Evolutionary conservation across 2,797 vertebrate species (phyloP), one percentile per base, ranked within the genome.

Genomic region (Alcedo quadribrachys): DNA sequence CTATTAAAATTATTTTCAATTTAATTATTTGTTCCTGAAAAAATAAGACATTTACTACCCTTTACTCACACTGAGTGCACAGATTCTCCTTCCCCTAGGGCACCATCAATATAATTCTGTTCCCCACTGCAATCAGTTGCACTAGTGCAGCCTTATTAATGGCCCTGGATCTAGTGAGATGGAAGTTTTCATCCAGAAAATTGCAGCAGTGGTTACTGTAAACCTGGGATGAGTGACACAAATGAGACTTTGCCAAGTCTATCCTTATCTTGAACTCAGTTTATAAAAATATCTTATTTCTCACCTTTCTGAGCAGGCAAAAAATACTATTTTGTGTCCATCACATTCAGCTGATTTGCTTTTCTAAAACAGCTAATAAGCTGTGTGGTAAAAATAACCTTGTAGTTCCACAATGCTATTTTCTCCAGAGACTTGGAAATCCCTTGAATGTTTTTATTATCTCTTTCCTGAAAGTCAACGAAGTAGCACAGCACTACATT

Each of bases 341-440:
- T 60, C 33, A 42, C 21, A 74, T 74, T 57, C 67, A 84, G 40
- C 3, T 79, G 51, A 62, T 33, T 73, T 55, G 21, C 68, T 80
- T 63, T 80, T 24, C 77, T 54, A 81, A 73, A 76, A 67, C 35
- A 84, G 35, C 27, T 81, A 81, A 75, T 32, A 58, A 90, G 9
- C 55, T 55, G 15, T n/a, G 32, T n/a, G 18, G 45, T 70, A 89
- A 84, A 94, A 95, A 92, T 87, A 80, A 67, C 50, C 40, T 76
- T 74, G 1, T 67, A 73, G 79, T 79, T 92, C 67, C 45, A 57
- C 40, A 91, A 74, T 3, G 9, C 25, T 66, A 70, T 63, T 90
- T 91, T 50, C 81, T 80, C 63, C 65, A 92, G 70, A 80, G 82
- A 60, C 12, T 60, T 76, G 16, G 32, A 92, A 79, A 32, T 69